These are phyloP conservation scores for Vulpes ferrilata DNA, from an alignment of 2,113 vertebrate species.

Conservation along the genomic window DNA sequence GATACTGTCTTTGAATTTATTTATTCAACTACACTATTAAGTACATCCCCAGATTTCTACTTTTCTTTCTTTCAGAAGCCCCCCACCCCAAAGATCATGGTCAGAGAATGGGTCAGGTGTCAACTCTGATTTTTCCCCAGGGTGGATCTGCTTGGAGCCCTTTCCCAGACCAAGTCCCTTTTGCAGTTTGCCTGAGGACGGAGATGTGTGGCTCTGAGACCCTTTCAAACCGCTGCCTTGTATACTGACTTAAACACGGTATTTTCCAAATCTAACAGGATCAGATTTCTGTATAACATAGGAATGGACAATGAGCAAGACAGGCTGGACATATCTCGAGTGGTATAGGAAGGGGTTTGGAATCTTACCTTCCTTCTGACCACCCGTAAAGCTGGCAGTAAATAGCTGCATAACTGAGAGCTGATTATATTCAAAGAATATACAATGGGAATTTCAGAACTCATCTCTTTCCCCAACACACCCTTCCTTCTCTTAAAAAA, in stretches of 20 bases:
- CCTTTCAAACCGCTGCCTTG: not conserved
- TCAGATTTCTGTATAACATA: not conserved
- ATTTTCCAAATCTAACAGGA: not conserved
- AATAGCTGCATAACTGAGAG: not conserved
- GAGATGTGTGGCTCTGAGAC: not conserved
- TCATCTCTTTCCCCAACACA: not conserved
- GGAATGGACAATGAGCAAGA: not conserved
- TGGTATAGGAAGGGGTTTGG: not conserved
- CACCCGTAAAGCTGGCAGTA: not conserved
- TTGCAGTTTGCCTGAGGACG: not conserved
- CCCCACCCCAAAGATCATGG: not conserved
- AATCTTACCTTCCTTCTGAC: not conserved
- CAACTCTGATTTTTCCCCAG: fast-evolving
- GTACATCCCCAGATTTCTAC: not conserved
- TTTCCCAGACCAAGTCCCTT: not conserved
- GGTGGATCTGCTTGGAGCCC: not conserved
- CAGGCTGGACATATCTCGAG: not conserved
- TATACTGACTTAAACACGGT: not conserved
- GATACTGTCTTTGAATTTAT: not conserved
- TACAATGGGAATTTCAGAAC: not conserved
- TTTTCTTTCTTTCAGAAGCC: not conserved
- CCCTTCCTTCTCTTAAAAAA: not conserved
- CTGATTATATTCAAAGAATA: not conserved
- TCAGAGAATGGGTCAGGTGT: not conserved
- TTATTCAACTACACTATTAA: no score